Evolutionary conservation across 2,113 vertebrate species (phyloP).

Genomic region (Phyllostomus discolor): DNA sequence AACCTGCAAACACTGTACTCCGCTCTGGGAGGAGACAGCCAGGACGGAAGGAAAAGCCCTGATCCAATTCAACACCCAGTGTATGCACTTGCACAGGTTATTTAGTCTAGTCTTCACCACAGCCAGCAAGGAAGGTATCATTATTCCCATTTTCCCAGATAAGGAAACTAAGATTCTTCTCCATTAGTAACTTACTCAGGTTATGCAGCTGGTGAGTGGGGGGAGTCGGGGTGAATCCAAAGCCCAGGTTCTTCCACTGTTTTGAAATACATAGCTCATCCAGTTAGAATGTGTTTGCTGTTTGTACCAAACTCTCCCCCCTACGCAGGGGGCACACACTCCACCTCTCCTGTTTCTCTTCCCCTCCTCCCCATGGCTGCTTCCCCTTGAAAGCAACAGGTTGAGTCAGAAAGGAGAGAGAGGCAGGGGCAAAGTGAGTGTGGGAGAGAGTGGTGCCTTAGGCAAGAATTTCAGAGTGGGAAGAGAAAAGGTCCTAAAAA

Average conservation of each 20-base stretch:
- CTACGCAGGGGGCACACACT: not conserved
- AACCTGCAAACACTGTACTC: not conserved
- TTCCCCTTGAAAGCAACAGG: not conserved
- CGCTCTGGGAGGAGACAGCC: not conserved
- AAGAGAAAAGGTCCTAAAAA: not conserved
- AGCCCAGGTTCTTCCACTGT: not conserved
- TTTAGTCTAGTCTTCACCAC: not conserved
- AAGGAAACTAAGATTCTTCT: not conserved
- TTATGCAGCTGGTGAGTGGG: not conserved
- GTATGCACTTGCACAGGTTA: not conserved
- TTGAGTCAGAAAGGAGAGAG: not conserved
- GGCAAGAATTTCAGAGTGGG: not conserved
- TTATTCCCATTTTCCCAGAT: not conserved
- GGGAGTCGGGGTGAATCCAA: not conserved
- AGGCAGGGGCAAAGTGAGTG: not conserved
- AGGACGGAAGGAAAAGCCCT: not conserved
- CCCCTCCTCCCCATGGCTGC: not conserved
- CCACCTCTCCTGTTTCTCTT: not conserved
- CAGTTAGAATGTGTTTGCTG: slow-evolving; percentile 24
- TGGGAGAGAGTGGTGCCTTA: not conserved
- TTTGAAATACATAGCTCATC: not conserved
- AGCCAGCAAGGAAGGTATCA: not conserved
- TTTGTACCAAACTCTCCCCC: not conserved
- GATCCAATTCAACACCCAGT: not conserved
- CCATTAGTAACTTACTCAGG: not conserved